These are phyloP conservation scores for Agelastica alni DNA, from an alignment of 2,888 invertebrate species.

Conservation along the genomic window DNA sequence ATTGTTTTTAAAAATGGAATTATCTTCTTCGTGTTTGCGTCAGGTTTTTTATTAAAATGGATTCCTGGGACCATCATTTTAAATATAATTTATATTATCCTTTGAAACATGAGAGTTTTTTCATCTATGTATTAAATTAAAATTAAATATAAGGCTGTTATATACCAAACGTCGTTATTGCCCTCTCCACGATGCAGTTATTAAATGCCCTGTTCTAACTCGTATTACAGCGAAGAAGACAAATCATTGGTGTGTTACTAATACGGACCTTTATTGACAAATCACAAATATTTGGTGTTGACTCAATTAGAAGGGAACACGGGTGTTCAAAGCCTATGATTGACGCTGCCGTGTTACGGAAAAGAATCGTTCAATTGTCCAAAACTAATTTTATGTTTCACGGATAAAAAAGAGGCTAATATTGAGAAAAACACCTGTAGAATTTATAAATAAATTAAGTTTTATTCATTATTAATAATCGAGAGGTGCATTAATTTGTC, in stretches of 20 bases:
- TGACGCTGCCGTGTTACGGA: constrained; percentile 3
- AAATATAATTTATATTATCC: too few species aligned
- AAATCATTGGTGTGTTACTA: constrained; percentile 34
- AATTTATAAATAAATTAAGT: too few species aligned
- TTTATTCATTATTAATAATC: too few species aligned
- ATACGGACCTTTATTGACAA: constrained; percentile 36
- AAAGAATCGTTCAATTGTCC: constrained; percentile 15
- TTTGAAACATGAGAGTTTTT: too few species aligned
- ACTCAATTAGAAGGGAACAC: constrained; percentile 28
- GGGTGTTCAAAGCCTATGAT: not conserved
- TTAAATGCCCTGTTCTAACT: constrained; percentile 43
- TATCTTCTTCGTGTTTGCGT: too few species aligned
- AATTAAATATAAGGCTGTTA: too few species aligned
- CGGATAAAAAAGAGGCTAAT: not conserved
- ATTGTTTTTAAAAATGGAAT: too few species aligned
- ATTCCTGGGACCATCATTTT: too few species aligned
- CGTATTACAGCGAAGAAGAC: constrained; percentile 43
- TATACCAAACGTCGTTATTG: constrained; percentile 7
- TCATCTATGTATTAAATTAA: too few species aligned
- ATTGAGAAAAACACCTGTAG: too few species aligned
- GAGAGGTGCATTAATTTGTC: too few species aligned
- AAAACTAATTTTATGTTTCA: constrained; percentile 12
- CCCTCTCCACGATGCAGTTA: constrained; percentile 40
- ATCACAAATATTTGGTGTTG: constrained; percentile 35
- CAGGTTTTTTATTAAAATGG: too few species aligned